Conservation (phyloP, 2,888 invertebrate species). For the Eristalis intricaria region DNA sequence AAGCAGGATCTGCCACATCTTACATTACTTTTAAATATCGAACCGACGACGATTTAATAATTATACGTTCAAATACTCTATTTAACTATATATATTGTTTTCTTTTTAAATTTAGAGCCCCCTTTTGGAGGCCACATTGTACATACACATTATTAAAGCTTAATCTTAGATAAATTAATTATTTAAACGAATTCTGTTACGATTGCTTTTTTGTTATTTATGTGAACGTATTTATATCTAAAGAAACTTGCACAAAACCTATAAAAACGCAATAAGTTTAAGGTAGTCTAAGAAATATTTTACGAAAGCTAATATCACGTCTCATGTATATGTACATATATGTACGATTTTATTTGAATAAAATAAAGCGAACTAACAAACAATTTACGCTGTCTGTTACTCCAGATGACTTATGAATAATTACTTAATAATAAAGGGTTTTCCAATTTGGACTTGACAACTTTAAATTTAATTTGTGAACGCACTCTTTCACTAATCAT, state of each 20-base stretch:
- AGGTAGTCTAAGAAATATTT: neutral
- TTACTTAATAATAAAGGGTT: too few species aligned
- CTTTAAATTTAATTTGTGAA: too few species aligned
- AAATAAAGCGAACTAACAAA: neutral
- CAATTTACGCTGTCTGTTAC: neutral
- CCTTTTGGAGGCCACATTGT: neutral
- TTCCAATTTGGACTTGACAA: too few species aligned
- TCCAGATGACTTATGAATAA: too few species aligned
- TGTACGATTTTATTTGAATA: slow-evolving; percentile 8
- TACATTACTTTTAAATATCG: too few species aligned
- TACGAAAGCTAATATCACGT: neutral
- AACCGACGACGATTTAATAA: too few species aligned
- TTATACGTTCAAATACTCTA: neutral
- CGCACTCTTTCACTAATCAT: too few species aligned
- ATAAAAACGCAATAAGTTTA: neutral
- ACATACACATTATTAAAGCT: neutral
- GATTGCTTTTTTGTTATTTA: too few species aligned
- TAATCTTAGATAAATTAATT: neutral
- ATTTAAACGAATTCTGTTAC: neutral
- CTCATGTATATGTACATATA: neutral
- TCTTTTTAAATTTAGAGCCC: neutral
- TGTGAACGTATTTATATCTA: neutral
- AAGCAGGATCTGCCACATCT: too few species aligned
- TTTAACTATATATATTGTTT: too few species aligned
- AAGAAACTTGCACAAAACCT: neutral